These are phyloP conservation scores for Drosophila pruinosa DNA, from an alignment of 1,140 invertebrate species.

Conservation along the genomic window DNA sequence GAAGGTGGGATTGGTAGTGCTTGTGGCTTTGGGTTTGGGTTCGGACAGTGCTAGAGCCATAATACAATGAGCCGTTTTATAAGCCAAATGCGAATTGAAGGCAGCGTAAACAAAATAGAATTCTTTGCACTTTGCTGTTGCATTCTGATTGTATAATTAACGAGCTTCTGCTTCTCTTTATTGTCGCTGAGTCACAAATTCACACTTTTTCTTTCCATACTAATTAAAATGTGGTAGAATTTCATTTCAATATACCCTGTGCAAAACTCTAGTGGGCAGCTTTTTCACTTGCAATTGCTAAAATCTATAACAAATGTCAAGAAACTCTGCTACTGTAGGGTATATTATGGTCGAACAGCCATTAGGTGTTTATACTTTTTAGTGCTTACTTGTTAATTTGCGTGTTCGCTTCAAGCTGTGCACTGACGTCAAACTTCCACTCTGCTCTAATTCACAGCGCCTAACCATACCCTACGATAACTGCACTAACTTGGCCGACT, in stretches of 20 bases:
- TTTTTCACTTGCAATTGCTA: too few relatives aligned
- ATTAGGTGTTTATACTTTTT: not conserved
- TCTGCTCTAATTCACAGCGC: slow-evolving; percentile 49
- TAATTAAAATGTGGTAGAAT: not conserved
- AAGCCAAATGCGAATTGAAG: slow-evolving; percentile 25
- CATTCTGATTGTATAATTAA: slow-evolving; percentile 69
- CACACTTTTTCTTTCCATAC: not conserved
- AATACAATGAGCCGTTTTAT: slow-evolving; percentile 44
- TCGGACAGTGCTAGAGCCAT: slow-evolving; percentile 25
- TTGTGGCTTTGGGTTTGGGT: not conserved
- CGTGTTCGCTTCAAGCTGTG: slow-evolving; percentile 14
- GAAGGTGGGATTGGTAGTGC: not conserved
- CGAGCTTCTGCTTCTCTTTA: slow-evolving; percentile 10
- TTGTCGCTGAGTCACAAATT: slow-evolving; percentile 40
- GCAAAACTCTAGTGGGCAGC: not conserved
- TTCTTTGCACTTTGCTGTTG: slow-evolving; percentile 55
- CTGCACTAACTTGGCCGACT: slow-evolving; percentile 74
- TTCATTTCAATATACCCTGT: not conserved
- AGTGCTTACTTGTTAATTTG: slow-evolving; percentile 7
- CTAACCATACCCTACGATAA: slow-evolving; percentile 61
- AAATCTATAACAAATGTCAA: too few relatives aligned
- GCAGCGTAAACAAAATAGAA: slow-evolving; percentile 58
- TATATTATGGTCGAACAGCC: not conserved
- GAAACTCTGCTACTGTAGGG: slow-evolving; percentile 1
- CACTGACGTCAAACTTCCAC: slow-evolving; percentile 13